Evolutionary conservation across 1,140 invertebrate genomes (phyloP).

Genomic region (Drosophila oshimai): DNA sequence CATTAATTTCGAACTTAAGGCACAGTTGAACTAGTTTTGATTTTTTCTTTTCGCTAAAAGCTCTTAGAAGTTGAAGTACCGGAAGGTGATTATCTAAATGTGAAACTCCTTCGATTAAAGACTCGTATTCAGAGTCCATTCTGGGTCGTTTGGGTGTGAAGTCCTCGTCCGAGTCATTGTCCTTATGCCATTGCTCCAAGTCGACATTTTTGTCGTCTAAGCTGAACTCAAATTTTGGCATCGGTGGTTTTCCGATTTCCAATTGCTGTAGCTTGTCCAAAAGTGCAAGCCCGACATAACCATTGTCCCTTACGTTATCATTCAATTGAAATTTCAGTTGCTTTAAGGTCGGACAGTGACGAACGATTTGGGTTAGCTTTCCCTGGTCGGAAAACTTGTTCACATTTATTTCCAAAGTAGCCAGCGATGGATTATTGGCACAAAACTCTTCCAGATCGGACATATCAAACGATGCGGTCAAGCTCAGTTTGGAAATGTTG

Average conservation of each 20-base stretch:
- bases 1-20: slow-evolving; percentile 2
- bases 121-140: background rate
- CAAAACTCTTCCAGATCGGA: slow-evolving; percentile 11
- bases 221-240: no score
- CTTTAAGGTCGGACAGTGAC: slow-evolving; percentile 13
- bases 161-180: background rate
- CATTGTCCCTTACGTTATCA: slow-evolving; percentile 1
- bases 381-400: background rate
- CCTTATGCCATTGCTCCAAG: background rate
- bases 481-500: background rate
- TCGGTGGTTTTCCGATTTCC: background rate
- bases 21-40: background rate
- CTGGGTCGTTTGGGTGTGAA: background rate
- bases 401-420: slow-evolving; percentile 3
- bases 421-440: background rate
- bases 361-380: slow-evolving; percentile 3
- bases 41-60: background rate
- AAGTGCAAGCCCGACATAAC: background rate
- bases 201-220: background rate
- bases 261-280: background rate
- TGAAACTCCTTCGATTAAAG: background rate
- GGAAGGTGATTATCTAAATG: no score
- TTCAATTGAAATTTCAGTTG: slow-evolving; percentile 2
- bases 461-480: slow-evolving; percentile 5
- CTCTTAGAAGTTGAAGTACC: background rate